Base-by-base conservation (phyloP, 2,797 vertebrate species). In the Enteromius mattozi region DNA sequence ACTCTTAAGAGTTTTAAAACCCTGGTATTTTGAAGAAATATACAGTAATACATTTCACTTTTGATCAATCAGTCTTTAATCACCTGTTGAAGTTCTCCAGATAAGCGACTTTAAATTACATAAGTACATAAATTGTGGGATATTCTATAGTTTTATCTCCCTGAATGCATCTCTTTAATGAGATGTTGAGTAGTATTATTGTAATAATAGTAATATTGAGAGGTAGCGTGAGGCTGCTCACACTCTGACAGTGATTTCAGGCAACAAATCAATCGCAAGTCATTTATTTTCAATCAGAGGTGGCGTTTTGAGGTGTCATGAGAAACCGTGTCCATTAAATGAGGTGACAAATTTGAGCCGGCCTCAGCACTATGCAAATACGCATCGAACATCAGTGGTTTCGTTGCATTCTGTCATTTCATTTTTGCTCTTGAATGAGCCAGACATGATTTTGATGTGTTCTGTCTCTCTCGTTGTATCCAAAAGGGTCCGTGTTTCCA, bases 401-500 rank as follows among this genome's bases (percentile, higher is more conserved):
- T 27, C 8, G n/a, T 47, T 47, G 42, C 42, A 4, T 19, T 42
- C 27, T 27, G 69, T 69, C 37, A 14, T 42, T 69, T 69, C 0
- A 3, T 24, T 63, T 78, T 27, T 63, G 6, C 2, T 19, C n/a
- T 45, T 40, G 13, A 40, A 30, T 45, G 42, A 21, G 37, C 7
- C 14, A 45, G 42, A 30, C 56, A 33, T 14, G 17, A 35, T 33
- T 35, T 74, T 35, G 17, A 74, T 51, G 0, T 47, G 8, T 12
- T n/a, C 13, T 21, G 6, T 63, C 2, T 69, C 1, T 80, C 45
- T 81, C 24, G 47, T 45, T 47, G 10, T 76, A 7, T n/a, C 77
- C 49, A 1, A 30, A 94, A 99, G 98, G 94, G 93, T 99, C 35
- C 96, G 98, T 0, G 96, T 99, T 80, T 99, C 98, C 49, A 99